Conservation (phyloP, 2,888 invertebrate genomes). For the Trissolcus japonicus region DNA sequence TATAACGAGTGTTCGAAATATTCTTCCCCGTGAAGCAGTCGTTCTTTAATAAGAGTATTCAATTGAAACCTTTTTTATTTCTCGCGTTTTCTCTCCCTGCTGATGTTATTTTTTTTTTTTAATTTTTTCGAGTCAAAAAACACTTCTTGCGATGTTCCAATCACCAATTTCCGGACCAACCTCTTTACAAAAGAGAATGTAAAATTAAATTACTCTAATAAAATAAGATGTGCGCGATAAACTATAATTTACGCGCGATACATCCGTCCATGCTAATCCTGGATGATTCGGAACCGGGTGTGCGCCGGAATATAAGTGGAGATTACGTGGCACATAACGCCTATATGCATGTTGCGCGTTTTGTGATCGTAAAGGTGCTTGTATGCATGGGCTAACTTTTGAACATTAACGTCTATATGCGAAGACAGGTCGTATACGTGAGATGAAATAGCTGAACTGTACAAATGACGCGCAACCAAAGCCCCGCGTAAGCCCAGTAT, state of each 20-base stretch:
- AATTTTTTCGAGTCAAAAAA: background rate
- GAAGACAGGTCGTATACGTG: conserved; percentile 45
- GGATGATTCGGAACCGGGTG: conserved; percentile 33
- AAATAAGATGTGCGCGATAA: conserved; percentile 31
- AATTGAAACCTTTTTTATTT: conserved; percentile 8
- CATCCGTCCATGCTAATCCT: conserved; percentile 23
- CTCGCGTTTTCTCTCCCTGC: background rate
- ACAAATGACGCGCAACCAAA: conserved; percentile 68
- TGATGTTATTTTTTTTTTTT: conserved; percentile 8
- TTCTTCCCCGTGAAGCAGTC: no score
- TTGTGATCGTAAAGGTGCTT: conserved; percentile 22
- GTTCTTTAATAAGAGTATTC: conserved; percentile 5
- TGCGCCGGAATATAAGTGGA: conserved; percentile 28
- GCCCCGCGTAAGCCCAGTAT: conserved; percentile 69
- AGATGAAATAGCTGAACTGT: conserved; percentile 61
- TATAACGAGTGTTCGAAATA: conserved; percentile 15
- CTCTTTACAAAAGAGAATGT: conserved; percentile 30
- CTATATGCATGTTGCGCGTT: conserved; percentile 23
- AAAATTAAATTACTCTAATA: conserved; percentile 43
- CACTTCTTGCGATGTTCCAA: background rate
- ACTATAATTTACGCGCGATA: conserved; percentile 29
- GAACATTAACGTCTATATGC: conserved; percentile 46
- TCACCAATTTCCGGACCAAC: conserved; percentile 16
- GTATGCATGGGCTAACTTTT: conserved; percentile 33
- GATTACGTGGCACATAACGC: conserved; percentile 32